A percentile compares a stretch with the other conserved stretches of the same genome.
These are phyloP conservation scores for Galago senegalensis DNA, from an alignment of 2,797 vertebrate species.

Conservation along the genomic window DNA sequence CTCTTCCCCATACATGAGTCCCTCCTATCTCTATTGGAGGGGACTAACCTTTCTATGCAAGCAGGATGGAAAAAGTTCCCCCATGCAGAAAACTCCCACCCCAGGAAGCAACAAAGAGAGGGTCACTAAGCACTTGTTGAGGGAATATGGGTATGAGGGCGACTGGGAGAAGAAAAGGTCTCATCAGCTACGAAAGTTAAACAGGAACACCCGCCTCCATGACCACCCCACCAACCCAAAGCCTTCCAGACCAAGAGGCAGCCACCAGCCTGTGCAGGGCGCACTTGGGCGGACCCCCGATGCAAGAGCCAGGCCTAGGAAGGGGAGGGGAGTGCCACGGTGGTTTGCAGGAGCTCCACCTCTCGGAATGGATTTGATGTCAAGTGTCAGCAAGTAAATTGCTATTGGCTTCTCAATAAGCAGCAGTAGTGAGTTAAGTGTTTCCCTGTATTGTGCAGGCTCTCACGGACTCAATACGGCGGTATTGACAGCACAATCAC, in stretches of 20 bases:
- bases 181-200: background rate
- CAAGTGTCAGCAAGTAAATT: conserved; percentile 95
- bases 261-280: background rate
- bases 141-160: background rate
- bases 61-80: conserved; percentile 64
- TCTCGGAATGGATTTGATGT: conserved; percentile 89
- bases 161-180: background rate
- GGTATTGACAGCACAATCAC: conserved; percentile 99
- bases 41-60: background rate
- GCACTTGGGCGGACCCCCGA: background rate
- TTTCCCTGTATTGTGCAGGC: conserved; percentile 92
- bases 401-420: conserved; percentile 99
- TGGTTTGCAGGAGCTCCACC: conserved; percentile 85
- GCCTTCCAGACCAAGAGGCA: background rate
- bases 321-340: background rate
- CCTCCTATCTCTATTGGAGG: conserved; percentile 53
- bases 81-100: conserved; percentile 59
- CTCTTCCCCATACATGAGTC: conserved; percentile 18
- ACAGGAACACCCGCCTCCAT: background rate
- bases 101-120: conserved; percentile 28
- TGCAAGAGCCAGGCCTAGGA: conserved; percentile 59
- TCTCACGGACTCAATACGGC: conserved; percentile 95
- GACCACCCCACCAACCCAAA: fast-evolving
- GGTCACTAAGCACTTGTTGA: conserved; percentile 70
- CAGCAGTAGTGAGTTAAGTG: conserved; percentile 96